Evolutionary conservation across 2,113 vertebrate genomes (phyloP).

Genomic region (Todiramphus saurophagus): DNA sequence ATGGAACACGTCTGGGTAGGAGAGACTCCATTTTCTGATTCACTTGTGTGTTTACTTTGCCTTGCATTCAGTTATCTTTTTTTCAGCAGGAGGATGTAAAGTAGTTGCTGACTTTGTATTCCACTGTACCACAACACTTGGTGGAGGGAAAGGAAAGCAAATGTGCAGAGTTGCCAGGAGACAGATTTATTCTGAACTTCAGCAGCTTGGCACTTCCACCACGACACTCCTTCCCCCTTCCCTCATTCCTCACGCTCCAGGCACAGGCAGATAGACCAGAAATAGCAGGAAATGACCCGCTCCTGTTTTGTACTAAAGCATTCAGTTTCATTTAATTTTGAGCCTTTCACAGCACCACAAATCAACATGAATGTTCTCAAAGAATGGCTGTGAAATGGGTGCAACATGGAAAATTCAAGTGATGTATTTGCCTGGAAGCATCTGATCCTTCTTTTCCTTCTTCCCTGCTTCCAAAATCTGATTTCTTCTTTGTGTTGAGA

Average conservation of each 20-base stretch:
- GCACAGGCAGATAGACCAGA: background rate
- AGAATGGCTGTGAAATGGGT: conserved; percentile 25
- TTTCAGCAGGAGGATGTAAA: background rate
- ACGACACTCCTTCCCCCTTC: background rate
- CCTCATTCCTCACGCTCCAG: background rate
- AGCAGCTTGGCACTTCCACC: conserved; percentile 16
- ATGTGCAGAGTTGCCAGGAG: conserved; percentile 46
- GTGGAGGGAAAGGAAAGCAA: conserved; percentile 47
- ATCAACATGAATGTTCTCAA: background rate
- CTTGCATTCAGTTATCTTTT: background rate
- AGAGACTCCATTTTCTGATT: conserved; percentile 36
- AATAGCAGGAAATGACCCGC: conserved; percentile 20
- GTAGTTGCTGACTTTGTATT: conserved; percentile 52
- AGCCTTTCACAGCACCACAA: background rate
- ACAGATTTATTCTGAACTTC: conserved; percentile 45
- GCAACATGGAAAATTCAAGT: conserved; percentile 8
- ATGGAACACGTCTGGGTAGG: background rate
- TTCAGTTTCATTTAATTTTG: background rate
- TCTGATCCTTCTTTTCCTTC: conserved; percentile 15
- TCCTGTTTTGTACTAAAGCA: background rate
- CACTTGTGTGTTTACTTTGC: conserved; percentile 14
- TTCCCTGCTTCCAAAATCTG: conserved; percentile 17
- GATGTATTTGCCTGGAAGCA: conserved; percentile 2
- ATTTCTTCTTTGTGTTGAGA: background rate
- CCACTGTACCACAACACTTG: conserved; percentile 39